phyloP scores from a whole-genome alignment of 37 sponge, comb jelly and placozoan genomes.

The Spongia lamella region DNA sequence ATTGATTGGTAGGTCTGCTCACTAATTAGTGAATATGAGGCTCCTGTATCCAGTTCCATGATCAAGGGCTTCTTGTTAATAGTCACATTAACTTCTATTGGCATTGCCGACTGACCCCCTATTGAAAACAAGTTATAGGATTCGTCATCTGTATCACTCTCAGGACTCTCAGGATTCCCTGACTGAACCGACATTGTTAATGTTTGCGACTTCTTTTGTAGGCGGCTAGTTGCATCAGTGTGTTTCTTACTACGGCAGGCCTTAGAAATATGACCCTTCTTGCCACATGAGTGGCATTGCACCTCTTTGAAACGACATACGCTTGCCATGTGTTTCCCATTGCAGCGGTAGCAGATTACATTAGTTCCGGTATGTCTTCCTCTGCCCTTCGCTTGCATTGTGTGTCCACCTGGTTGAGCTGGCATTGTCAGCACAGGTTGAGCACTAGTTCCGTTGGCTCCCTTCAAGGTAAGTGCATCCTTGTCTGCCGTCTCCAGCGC shows the following conservation, averaged over 20 bases:
- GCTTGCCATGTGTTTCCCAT: slow-evolving; percentile 1
- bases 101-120: neutral
- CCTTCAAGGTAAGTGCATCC: neutral
- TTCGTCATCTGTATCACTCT: neutral
- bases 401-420: too few relatives aligned
- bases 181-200: neutral
- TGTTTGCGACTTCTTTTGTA: neutral
- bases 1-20: too few relatives aligned
- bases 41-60: too few relatives aligned
- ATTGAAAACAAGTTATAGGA: neutral
- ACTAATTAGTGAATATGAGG: too few relatives aligned
- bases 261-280: slow-evolving; percentile 1
- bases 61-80: too few relatives aligned
- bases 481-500: slow-evolving; percentile 11
- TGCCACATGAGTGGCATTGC: slow-evolving; percentile 7
- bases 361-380: too few relatives aligned
- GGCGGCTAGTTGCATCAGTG: neutral
- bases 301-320: slow-evolving; percentile 16
- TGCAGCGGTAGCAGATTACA: slow-evolving; percentile 12
- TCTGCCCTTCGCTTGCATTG: too few relatives aligned
- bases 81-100: too few relatives aligned
- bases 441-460: neutral
- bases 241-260: slow-evolving; percentile 5
- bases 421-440: neutral
- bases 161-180: neutral